Base-by-base conservation (phyloP, 2,888 invertebrate genomes). In the Callyntrura guangdongensis region DNA sequence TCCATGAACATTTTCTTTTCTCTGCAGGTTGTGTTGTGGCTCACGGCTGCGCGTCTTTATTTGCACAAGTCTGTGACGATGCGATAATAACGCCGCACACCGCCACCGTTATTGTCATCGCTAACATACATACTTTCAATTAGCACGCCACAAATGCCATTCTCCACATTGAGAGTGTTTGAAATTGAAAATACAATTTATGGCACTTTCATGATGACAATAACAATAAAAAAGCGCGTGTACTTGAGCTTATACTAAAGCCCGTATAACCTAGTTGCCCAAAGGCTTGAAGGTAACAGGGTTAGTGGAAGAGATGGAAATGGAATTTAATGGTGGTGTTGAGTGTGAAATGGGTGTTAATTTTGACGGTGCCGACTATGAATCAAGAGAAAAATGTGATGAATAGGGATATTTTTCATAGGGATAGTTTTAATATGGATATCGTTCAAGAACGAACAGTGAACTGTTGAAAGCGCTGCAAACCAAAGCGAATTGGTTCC, bases 231-330 rank as follows among this genome's bases (percentile, higher is more conserved):
- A 64, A n/a, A 67, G 79, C 45, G 81, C 56, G 25, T 36, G 72
- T 82, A 82, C 88, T 88, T 83, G 83, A 49, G 74, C 82, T 36
- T 56, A 47, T 82, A 36, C 36, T 36, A 74, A 83, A 83, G 14
- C 83, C 83, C 89, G 74, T 64, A 77, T 89, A 89, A 89, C 89
- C 89, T 56, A 83, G 27, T 83, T 89, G 77, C 27, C 45, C 82
- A 83, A 74, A 74, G 36, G 74, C 89, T 83, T 89, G 89, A 89
- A 89, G 89, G 89, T 83, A 61, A 88, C 87, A 25, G 49, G 12
- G 36, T 6, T 22, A 25, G 61, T 20, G 64, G 59, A 8, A 45
- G n/a, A 59, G 17, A 36, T 36, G 56, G 14, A 36, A 36, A 36
- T 36, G 36, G 1, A 36, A 36, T 36, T 36, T 2, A 36, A 6